Base-by-base conservation (phyloP, 2,888 invertebrate genomes). In the Linnaemya vulpina region DNA sequence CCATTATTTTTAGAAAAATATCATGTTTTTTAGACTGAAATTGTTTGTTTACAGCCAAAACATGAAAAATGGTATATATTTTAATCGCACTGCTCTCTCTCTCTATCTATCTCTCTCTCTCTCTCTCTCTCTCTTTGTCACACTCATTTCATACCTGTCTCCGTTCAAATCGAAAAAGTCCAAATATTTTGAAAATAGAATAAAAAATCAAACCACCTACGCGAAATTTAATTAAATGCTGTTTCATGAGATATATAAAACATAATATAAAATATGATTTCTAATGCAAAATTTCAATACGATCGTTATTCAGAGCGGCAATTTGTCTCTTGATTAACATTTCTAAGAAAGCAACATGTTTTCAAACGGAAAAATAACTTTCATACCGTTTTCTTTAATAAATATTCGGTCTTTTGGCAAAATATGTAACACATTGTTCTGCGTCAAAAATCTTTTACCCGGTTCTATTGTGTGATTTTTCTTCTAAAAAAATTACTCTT, bases 1-100 rank as follows among this genome's bases (percentile, higher is more conserved):
- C 71, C 20, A 76, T 60, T 81, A 75, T 71, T 70, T 76, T 70
- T 68, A 77, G 63, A 73, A 67, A 67, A 71, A 62, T 68, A 55
- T 78, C 74, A 77, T 81, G 77, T 84, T 77, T 84, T 76, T 83
- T 76, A 43, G n/a, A 43, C 35, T 35, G 11, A 74, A 80, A 58
- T 58, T 30, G 53, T 84, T 83, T 83, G 83, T 83, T 86, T 77
- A 82, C 60, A 71, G 67, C 53, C 82, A 87, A 87, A 87, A 87
- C 86, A 87, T 87, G 82, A 81, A 85, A 75, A 83, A 25, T 65
- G 35, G 35, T 70, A 51, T 11, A 62, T 46, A n/a, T 58, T 49
- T 62, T 11, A 38, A 70, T 25, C 51, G 43, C 20, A 46, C 17
- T 46, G 11, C 40, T 51, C 40, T 62, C n/a, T n/a, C n/a, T n/a